phyloP scores from a whole-genome alignment of 2,113 vertebrate genomes.

The Ammodytes dubius region DNA sequence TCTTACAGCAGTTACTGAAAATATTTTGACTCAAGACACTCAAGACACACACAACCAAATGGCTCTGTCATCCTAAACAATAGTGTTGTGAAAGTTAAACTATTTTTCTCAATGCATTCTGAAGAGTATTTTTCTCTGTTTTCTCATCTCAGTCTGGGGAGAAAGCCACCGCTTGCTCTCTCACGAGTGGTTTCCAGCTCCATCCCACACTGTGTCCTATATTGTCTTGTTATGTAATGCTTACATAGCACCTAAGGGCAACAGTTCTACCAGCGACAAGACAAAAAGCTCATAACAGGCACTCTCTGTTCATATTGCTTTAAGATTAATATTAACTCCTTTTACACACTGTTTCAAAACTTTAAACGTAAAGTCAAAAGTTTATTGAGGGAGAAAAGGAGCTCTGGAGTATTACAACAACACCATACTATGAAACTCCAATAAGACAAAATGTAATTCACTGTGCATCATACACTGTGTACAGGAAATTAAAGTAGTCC shows the following conservation, averaged over 20 bases:
- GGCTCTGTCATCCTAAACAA: neutral
- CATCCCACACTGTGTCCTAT: conserved; percentile 64
- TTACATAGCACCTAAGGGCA: conserved; percentile 65
- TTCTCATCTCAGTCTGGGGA: conserved; percentile 45
- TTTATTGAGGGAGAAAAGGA: conserved; percentile 60
- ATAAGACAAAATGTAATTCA: conserved; percentile 48
- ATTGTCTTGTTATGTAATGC: conserved; percentile 63
- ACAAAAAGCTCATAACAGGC: conserved; percentile 70
- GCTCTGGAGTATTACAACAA: conserved; percentile 37
- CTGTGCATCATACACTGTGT: conserved; percentile 16
- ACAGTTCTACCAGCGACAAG: conserved; percentile 48
- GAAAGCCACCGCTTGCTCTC: conserved; percentile 50
- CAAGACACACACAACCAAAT: neutral
- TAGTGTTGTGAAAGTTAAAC: conserved; percentile 29
- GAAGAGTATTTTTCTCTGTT: conserved; percentile 53
- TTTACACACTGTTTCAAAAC: conserved; percentile 43
- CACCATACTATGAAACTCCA: conserved; percentile 42
- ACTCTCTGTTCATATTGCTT: conserved; percentile 59
- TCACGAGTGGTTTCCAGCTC: conserved; percentile 49
- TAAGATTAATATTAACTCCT: conserved; percentile 65
- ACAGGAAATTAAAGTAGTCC: conserved; percentile 62
- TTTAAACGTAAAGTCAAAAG: conserved; percentile 42
- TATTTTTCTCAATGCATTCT: conserved; percentile 10
- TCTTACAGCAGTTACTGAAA: conserved; percentile 13
- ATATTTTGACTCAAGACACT: conserved; percentile 18